Evolutionary conservation across 23 tunicate species (phyloP), one percentile per base, ranked within the genome.

Genomic region (Diplosoma virens): DNA sequence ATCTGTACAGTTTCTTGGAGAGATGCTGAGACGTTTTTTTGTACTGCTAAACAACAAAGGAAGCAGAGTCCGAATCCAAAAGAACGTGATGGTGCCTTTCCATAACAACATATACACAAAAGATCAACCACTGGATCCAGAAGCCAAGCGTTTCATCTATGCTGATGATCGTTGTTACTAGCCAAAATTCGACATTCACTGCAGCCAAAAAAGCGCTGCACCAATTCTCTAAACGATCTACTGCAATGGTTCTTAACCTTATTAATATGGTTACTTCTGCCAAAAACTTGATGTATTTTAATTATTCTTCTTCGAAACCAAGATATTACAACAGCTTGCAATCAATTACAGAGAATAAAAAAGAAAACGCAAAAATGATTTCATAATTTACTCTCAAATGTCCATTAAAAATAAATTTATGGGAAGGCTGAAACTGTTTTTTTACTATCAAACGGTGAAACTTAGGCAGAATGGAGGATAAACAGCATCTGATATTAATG

Each of bases 381-480:
- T 7, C 50, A 41, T 41, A 41, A 41, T 41, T 41, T 41, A 41
- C 50, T 7, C 14, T 41, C 50, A 41, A 14, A 7, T 41, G 50
- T 41, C 50, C 50, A 41, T 41, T 14, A 41, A 9, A 41, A 41
- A 41, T 41, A 41, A 9, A 58, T 9, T 18, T 20, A 58, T 18
- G 68, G 4, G 31, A 73, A 73, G 68, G 79, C 20, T 73, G 79
- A 73, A 7, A 73, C 79, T 73, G 79, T 53, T 50, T 50, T 27
- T 50, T 37, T 17, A 32, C 31, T 16, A 73, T 50, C 65, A 73
- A 73, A n/a, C 32, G 66, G 6, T 47, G 66, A 73, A 73, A 73
- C 29, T 66, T 73, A 22, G 65, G 21, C 66, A 26, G 33, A 73
- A 66, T 73, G 79, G 65, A 73, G 33, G 36, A 73, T 16, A 73